Evolutionary conservation across 2,888 invertebrate species (phyloP), one percentile per base, ranked within the genome.

Genomic region (Trimorus sp.): DNA sequence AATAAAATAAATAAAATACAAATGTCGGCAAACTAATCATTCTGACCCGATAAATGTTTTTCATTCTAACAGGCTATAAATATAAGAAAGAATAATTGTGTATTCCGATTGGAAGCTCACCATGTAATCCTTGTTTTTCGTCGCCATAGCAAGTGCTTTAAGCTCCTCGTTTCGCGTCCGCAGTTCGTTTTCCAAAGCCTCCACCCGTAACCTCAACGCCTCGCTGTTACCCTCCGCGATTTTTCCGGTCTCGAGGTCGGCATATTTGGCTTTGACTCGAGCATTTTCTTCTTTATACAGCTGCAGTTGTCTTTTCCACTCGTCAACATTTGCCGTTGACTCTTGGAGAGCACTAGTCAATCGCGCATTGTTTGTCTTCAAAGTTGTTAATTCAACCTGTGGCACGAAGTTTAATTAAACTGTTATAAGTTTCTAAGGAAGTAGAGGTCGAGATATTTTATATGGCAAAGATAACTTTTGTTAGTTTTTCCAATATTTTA

Each of bases 301-400:
- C 87, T 98, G 98, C 87, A 99, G 93, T 92, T 99, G 98, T 83
- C 98, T 94, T 92, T 99, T 99, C 99, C 99, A 99, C 92, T 99
- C 98, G 90, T 99, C 99, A 38, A 99, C 99, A 92, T 99, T 99
- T 77, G 98, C 97, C 42, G 98, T 98, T 89, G 98, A 98, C 88
- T 96, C 96, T 92, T 99, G 98, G 76, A 99, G 94, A 15, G 99
- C 98, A 87, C 98, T 97, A 7, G 99, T 99, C 89, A 99, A 93
- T 84, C 98, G 95, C 45, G 97, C 95, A 92, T 99, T 99, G 93
- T 98, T 99, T 90, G 97, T 98, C 93, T 99, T 99, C 85, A 99
- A 93, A 0, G 98, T 98, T 60, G 97, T 96, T 86, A 99, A 93
- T 92, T 99, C 99, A 53, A 98, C 96, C 91, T 92, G 68, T 53